A percentile compares a stretch with the other conserved stretches of the same genome.
phyloP scores from a whole-genome alignment of 2,113 vertebrate species.

The Agapornis roseicollis region DNA sequence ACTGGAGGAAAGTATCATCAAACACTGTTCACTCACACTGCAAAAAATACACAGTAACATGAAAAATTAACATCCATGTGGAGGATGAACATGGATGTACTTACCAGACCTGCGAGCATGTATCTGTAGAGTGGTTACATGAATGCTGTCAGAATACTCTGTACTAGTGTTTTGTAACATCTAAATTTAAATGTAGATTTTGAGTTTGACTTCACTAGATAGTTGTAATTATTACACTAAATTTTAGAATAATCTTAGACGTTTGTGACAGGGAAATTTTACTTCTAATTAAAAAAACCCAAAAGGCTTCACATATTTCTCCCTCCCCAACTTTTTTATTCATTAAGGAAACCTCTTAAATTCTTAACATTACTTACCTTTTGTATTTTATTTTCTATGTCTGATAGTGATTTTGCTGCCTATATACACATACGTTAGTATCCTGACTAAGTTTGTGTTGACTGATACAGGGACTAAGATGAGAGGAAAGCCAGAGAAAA shows the following conservation, averaged over 20 bases:
- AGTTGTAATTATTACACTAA: not conserved
- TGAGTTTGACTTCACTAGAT: not conserved
- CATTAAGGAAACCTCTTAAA: not conserved
- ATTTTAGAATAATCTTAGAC: not conserved
- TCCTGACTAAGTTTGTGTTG: not conserved
- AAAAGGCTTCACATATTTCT: not conserved
- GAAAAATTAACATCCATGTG: not conserved
- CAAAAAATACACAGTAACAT: not conserved
- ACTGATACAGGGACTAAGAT: not conserved
- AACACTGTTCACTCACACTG: not conserved
- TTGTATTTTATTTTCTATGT: not conserved
- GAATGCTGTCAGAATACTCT: not conserved
- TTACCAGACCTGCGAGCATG: not conserved
- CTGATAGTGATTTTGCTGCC: not conserved
- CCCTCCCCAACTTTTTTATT: not conserved
- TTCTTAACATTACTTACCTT: not conserved
- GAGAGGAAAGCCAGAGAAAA: not conserved
- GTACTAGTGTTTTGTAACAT: not conserved
- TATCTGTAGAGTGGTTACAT: not conserved
- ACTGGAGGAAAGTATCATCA: not conserved
- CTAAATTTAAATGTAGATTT: conserved; percentile 52
- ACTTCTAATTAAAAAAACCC: not conserved
- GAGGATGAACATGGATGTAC: not conserved
- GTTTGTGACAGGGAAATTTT: not conserved
- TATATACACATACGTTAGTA: not conserved